Conservation (phyloP, 2,797 vertebrate species). For the Malacoraja senta region DNA sequence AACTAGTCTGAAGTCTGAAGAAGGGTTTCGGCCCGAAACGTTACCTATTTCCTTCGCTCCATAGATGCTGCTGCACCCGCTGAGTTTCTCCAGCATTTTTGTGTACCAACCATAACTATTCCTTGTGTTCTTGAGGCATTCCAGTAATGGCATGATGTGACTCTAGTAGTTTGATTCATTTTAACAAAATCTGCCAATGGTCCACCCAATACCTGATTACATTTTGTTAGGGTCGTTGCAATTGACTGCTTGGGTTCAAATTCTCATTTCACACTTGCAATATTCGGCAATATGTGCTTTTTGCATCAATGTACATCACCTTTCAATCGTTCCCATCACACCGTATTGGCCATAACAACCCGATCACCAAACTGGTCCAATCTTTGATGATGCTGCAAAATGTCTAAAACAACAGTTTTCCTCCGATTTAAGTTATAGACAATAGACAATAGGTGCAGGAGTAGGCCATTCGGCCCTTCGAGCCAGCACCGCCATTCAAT, state of each 20-base stretch:
- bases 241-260: neutral
- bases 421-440: neutral
- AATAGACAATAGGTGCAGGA: no score
- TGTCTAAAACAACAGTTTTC: neutral
- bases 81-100: no score
- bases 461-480: no score
- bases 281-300: neutral
- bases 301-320: neutral
- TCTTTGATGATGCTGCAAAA: neutral
- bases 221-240: neutral
- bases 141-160: neutral
- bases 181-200: neutral
- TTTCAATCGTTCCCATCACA: neutral
- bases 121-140: neutral
- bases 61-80: no score
- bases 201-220: neutral
- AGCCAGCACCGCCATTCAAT: no score
- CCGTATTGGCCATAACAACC: neutral
- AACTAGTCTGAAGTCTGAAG: no score
- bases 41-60: no score
- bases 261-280: neutral
- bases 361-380: neutral
- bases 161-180: neutral
- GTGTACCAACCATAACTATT: no score
- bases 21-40: no score